Evolutionary conservation across 1,140 invertebrate genomes (phyloP).

Genomic region (Psix sp.): DNA sequence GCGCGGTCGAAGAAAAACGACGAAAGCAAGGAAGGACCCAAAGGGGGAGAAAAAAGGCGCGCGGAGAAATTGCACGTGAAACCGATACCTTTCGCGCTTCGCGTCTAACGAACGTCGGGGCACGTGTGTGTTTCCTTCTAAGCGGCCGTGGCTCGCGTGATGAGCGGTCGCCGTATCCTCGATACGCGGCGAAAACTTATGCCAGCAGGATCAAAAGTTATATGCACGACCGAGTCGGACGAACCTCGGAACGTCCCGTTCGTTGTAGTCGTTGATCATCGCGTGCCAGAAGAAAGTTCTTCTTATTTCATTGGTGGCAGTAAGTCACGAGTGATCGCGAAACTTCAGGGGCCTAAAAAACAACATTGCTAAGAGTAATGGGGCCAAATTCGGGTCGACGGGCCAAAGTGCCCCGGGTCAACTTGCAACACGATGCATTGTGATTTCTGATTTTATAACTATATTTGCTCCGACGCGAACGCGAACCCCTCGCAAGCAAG

Average conservation of each 20-base stretch:
- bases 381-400: conserved; percentile 58
- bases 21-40: conserved; percentile 22
- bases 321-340: conserved; percentile 57
- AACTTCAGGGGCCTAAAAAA: conserved; percentile 56
- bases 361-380: conserved; percentile 49
- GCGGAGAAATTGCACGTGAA: conserved; percentile 58
- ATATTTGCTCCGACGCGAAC: conserved; percentile 50
- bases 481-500: conserved; percentile 40
- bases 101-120: conserved; percentile 26
- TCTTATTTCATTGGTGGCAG: conserved; percentile 56
- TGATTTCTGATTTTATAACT: conserved; percentile 52
- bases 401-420: conserved; percentile 58
- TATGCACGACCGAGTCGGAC: conserved; percentile 41
- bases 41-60: conserved; percentile 21
- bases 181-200: conserved; percentile 54
- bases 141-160: conserved; percentile 47
- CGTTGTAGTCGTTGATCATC: conserved; percentile 54
- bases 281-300: conserved; percentile 60
- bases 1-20: conserved; percentile 48
- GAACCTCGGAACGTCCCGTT: conserved; percentile 25
- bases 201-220: conserved; percentile 57
- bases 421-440: conserved; percentile 49
- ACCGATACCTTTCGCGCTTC: conserved; percentile 50
- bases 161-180: conserved; percentile 54
- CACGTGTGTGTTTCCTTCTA: conserved; percentile 49